Conservation (phyloP, 1,140 invertebrate genomes). For the Psilanteris sp. region DNA sequence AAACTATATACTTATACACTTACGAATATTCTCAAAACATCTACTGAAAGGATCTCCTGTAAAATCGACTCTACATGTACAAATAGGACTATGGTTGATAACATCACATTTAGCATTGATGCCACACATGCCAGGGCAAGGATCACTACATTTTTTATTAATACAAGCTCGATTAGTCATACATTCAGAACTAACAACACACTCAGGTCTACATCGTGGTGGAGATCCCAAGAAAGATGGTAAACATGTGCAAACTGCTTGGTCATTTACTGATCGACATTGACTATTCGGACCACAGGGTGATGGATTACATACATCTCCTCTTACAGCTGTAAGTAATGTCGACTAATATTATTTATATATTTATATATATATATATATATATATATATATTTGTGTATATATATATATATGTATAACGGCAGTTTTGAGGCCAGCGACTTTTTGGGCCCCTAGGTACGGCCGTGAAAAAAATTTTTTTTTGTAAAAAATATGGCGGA, state of each 20-base stretch:
- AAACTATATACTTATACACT: no score
- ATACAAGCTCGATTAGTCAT: slow-evolving; percentile 86
- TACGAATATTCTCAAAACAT: slow-evolving; percentile 83
- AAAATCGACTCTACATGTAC: slow-evolving; percentile 83
- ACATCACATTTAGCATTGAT: slow-evolving; percentile 86
- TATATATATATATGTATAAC: no score
- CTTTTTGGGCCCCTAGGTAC: no score
- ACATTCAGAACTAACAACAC: slow-evolving; percentile 89
- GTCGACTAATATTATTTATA: slow-evolving; percentile 10
- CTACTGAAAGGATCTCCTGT: slow-evolving; percentile 86
- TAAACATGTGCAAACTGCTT: no score
- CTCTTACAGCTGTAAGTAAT: slow-evolving; percentile 28
- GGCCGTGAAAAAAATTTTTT: no score
- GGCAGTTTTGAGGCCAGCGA: no score
- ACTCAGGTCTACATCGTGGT: slow-evolving; percentile 82
- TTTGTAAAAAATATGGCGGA: no score
- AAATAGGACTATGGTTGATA: slow-evolving; percentile 83
- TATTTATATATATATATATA: slow-evolving; percentile 8
- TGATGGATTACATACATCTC: neutral
- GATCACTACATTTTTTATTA: slow-evolving; percentile 88
- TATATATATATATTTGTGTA: no score
- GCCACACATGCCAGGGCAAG: slow-evolving; percentile 90
- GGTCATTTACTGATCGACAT: no score
- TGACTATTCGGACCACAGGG: no score
- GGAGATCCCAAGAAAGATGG: no score